Conservation (phyloP, 2,113 vertebrate species). For the Xiphophorus couchianus region DNA sequence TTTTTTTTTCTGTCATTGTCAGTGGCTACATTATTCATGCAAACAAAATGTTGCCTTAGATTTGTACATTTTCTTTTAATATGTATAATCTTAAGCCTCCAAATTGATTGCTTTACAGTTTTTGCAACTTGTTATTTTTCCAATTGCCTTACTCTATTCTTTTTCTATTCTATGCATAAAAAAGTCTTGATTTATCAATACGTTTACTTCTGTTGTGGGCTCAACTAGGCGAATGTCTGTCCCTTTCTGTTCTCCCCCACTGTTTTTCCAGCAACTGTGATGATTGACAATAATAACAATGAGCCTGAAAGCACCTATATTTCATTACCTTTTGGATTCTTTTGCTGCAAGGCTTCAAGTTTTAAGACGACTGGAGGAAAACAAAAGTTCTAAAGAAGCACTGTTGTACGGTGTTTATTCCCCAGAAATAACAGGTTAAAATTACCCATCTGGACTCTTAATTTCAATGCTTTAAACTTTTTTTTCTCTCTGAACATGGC, state of each 20-base stretch:
- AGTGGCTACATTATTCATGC: conserved; percentile 66
- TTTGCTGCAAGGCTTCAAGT: conserved; percentile 61
- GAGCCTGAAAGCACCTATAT: conserved; percentile 63
- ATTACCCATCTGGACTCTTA: conserved; percentile 70
- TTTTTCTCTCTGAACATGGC: conserved; percentile 91
- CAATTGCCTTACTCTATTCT: conserved; percentile 75
- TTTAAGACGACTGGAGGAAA: conserved; percentile 45
- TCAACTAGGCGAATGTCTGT: conserved; percentile 65
- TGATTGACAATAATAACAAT: conserved; percentile 46
- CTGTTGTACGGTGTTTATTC: conserved; percentile 79
- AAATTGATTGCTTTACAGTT: conserved; percentile 65
- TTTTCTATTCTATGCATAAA: conserved; percentile 82
- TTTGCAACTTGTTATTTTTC: conserved; percentile 66
- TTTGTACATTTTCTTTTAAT: conserved; percentile 64
- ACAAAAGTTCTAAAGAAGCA: conserved; percentile 50
- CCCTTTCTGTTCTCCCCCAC: conserved; percentile 43
- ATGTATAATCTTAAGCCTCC: conserved; percentile 67
- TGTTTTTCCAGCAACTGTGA: conserved; percentile 64
- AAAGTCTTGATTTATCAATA: conserved; percentile 70
- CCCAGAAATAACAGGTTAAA: conserved; percentile 50
- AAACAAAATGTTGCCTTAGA: conserved; percentile 81
- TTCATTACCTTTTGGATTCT: conserved; percentile 57
- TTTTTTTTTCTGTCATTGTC: conserved; percentile 40
- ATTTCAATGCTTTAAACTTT: conserved; percentile 83
- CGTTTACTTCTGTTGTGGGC: conserved; percentile 64